Conservation (phyloP, 2,797 vertebrate genomes). For the Crocidura indochinensis region DNA sequence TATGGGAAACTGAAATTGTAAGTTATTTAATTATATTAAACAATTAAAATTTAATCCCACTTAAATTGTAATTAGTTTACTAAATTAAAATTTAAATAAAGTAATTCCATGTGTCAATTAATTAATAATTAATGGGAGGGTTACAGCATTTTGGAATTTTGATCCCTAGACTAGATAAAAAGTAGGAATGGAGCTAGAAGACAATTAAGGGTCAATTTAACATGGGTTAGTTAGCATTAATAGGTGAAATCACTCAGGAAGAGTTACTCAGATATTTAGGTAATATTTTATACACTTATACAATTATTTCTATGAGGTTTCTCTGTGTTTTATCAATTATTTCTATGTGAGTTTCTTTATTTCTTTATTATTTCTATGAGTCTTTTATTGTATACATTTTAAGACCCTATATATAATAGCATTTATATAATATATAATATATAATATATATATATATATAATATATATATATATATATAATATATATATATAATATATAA, state of each 20-base stretch:
- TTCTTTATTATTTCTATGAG: no score
- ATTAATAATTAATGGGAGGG: background rate
- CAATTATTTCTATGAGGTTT: no score
- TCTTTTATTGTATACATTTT: background rate
- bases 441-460: no score
- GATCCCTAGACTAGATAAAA: background rate
- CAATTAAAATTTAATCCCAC: background rate
- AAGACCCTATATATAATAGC: background rate
- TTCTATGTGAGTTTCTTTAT: no score
- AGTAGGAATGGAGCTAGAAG: background rate
- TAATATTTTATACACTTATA: no score
- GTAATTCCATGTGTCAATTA: background rate
- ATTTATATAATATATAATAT: no score
- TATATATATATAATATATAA: no score
- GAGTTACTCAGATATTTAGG: background rate
- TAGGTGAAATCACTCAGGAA: background rate
- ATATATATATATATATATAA: no score
- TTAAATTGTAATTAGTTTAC: conserved; percentile 39
- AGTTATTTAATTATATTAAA: no score
- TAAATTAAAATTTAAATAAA: conserved; percentile 27
- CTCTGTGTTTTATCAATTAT: no score
- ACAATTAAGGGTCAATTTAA: background rate
- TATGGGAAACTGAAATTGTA: conserved; percentile 8
- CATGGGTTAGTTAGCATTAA: background rate
- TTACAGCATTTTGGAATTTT: background rate